phyloP scores from a whole-genome alignment of 2,797 vertebrate genomes.

The Cryptoprocta ferox region DNA sequence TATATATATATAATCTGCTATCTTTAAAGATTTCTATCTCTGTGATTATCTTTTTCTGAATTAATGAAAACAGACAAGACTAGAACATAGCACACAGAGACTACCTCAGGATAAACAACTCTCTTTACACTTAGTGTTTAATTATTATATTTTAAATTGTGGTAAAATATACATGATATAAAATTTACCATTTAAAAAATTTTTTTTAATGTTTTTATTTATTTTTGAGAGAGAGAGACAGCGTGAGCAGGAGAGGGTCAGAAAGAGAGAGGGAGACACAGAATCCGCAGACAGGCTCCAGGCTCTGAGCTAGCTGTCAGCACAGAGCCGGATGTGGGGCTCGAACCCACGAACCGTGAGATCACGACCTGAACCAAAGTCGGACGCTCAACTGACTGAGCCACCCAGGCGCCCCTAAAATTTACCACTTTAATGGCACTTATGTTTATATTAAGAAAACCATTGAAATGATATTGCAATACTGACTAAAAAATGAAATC shows the following conservation, averaged over 20 bases:
- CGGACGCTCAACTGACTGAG: too few relatives aligned
- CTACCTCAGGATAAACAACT: background rate
- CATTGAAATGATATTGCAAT: background rate
- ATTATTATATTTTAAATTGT: background rate
- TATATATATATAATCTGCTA: background rate
- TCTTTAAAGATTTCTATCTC: background rate
- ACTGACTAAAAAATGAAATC: background rate
- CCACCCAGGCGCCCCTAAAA: too few relatives aligned
- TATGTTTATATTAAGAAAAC: conserved; percentile 39
- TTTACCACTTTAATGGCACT: background rate
- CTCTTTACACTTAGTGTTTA: background rate
- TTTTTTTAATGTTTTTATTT: too few relatives aligned
- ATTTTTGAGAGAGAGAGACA: too few relatives aligned
- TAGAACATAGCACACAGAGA: background rate
- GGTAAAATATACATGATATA: background rate
- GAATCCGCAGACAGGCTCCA: too few relatives aligned
- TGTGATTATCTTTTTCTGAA: background rate
- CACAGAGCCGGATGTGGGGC: too few relatives aligned
- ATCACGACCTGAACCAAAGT: too few relatives aligned
- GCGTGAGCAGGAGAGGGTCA: too few relatives aligned
- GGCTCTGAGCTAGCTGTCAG: too few relatives aligned
- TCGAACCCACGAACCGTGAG: too few relatives aligned
- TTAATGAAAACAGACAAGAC: background rate
- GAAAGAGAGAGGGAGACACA: too few relatives aligned
- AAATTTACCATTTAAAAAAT: background rate